phyloP scores from a whole-genome alignment of 2,113 vertebrate genomes.

The Picathartes gymnocephalus region DNA sequence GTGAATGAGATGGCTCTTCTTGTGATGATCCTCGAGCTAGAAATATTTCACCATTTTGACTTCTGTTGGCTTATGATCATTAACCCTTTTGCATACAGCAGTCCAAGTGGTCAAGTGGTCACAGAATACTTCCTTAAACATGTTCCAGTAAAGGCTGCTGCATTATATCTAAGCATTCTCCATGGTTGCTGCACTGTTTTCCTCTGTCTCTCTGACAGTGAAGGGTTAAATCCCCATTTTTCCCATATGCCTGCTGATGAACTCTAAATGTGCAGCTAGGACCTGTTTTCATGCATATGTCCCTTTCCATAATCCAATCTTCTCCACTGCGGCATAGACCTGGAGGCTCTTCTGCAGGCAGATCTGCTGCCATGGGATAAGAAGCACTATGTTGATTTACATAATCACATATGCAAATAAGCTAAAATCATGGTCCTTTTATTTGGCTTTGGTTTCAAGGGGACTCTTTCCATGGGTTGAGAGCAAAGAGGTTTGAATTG shows the following conservation, averaged over 20 bases:
- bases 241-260: neutral
- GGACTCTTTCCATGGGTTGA: neutral
- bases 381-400: conserved; percentile 39
- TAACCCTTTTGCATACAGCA: neutral
- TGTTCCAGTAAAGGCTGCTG: neutral
- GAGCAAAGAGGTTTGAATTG: neutral
- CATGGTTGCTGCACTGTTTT: neutral
- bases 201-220: neutral
- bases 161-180: neutral
- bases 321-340: conserved; percentile 22
- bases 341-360: conserved; percentile 51
- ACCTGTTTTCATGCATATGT: neutral
- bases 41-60: neutral
- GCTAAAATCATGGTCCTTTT: neutral
- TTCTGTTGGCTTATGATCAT: neutral
- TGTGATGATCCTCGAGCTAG: neutral
- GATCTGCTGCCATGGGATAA: conserved; percentile 51
- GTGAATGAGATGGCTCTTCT: neutral
- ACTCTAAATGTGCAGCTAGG: conserved; percentile 16
- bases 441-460: conserved; percentile 35
- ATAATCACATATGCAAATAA: conserved; percentile 53
- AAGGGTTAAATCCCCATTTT: conserved; percentile 1
- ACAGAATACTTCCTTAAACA: neutral
- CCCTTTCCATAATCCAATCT: conserved; percentile 47
- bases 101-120: neutral